A percentile compares a stretch with the other conserved stretches of the same genome.
phyloP scores from a whole-genome alignment of 2,113 vertebrate species.

The human (Homo sapiens) region GRCh38 chr5:94868001-94868500 shows the following conservation, averaged over 20 bases:
- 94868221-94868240: slow-evolving; percentile 75
- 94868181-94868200: slow-evolving; percentile 78
- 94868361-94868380: slow-evolving; percentile 99
- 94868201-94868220: slow-evolving; percentile 76
- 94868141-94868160: slow-evolving; percentile 76
- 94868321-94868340: slow-evolving; percentile 93
- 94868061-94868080: slow-evolving; percentile 72
- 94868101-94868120: slow-evolving; percentile 68
- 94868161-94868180: slow-evolving; percentile 75
- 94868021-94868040: slow-evolving; percentile 63
- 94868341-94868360: slow-evolving; percentile 97
- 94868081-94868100: slow-evolving; percentile 72
- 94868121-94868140: slow-evolving; percentile 70
- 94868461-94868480: slow-evolving; percentile 71
- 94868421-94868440: slow-evolving; percentile 94
- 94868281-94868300: slow-evolving; percentile 71
- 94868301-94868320: slow-evolving; percentile 64
- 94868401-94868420: slow-evolving; percentile 94
- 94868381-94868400: slow-evolving; percentile 94
- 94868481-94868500: slow-evolving; percentile 62
- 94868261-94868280: slow-evolving; percentile 60
- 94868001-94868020: slow-evolving; percentile 49
- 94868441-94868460: slow-evolving; percentile 91
- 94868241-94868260: slow-evolving; percentile 76
- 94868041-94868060: slow-evolving; percentile 69